Evolutionary conservation across 1,140 invertebrate genomes (phyloP), one percentile per base, ranked within the genome.

Genomic region (Tyrophagus putrescentiae): DNA sequence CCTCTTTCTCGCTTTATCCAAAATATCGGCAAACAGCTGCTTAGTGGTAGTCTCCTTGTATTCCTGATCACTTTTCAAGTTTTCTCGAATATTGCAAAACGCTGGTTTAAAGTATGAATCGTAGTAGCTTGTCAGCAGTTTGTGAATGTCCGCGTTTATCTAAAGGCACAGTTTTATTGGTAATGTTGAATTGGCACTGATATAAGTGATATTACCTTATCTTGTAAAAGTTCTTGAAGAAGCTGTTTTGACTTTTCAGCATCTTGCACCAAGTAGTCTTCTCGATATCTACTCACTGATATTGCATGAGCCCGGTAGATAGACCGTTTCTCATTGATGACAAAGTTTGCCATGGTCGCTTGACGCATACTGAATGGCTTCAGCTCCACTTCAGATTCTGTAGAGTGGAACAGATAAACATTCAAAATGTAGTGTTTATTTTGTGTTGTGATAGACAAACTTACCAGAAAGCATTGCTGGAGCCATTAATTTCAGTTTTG

Each of bases 111-210:
- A 85, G 63, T 69, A 76, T 64, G 69, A 70, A 67, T 74, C 61
- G 21, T 66, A 41, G 56, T 68, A 68, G 50, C 65, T 67, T 57
- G 68, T 65, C 27, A 68, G 64, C n/a, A 68, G 57, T 33, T 65
- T 75, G 72, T 84, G 80, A 62, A 87, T 82, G 69, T 87, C 84
- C 67, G 82, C 80, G 66, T 85, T 85, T 27, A 86, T 82, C 57
- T n/a, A n/a, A n/a, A n/a, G n/a, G n/a, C n/a, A n/a, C n/a, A n/a
- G n/a, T n/a, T n/a, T n/a, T n/a, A n/a, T n/a, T n/a, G n/a, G n/a
- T n/a, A n/a, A n/a, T n/a, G n/a, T n/a, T n/a, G n/a, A n/a, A n/a
- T n/a, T n/a, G n/a, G n/a, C n/a, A n/a, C n/a, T n/a, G n/a, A n/a
- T n/a, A n/a, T n/a, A n/a, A n/a, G n/a, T n/a, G n/a, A n/a, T n/a